Conservation (phyloP, 2,888 invertebrate genomes). For the Taphrorychus bicolor region DNA sequence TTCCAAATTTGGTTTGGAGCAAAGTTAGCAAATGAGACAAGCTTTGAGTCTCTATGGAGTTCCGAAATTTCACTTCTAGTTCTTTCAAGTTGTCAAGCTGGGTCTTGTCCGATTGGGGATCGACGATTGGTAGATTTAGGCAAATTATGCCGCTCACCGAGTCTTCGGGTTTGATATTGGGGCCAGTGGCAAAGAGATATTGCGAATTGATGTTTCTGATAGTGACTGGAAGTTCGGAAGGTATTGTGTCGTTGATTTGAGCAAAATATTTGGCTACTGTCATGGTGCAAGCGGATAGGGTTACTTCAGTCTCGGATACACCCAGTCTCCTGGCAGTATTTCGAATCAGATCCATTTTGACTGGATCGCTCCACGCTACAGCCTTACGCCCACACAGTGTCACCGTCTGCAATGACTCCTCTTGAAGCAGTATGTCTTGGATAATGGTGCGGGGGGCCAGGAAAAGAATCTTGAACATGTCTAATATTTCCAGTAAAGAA, state of each 20-base stretch:
- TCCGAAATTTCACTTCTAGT: conserved; percentile 58
- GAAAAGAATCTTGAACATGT: conserved; percentile 59
- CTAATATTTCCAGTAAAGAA: conserved; percentile 58
- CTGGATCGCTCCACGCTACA: conserved; percentile 74
- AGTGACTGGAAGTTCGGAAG: conserved; percentile 68
- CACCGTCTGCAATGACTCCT: conserved; percentile 66
- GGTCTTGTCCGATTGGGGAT: conserved; percentile 50
- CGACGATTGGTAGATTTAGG: conserved; percentile 67
- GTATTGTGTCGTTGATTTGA: conserved; percentile 57
- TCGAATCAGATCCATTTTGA: conserved; percentile 65
- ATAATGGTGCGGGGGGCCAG: conserved; percentile 63
- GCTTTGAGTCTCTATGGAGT: conserved; percentile 61
- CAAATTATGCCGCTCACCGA: conserved; percentile 70
- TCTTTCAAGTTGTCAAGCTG: conserved; percentile 55
- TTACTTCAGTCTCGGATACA: conserved; percentile 70
- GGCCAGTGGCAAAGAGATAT: conserved; percentile 64
- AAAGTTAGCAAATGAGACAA: conserved; percentile 64
- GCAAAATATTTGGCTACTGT: conserved; percentile 68
- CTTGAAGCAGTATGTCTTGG: conserved; percentile 67
- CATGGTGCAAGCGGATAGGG: conserved; percentile 69
- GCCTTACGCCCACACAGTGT: conserved; percentile 76
- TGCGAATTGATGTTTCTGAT: conserved; percentile 65
- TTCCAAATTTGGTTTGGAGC: conserved; percentile 64
- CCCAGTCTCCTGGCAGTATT: conserved; percentile 67
- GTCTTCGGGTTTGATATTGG: conserved; percentile 55